Base-by-base conservation (phyloP, 2,888 invertebrate species). In the Apotomis turbidana region DNA sequence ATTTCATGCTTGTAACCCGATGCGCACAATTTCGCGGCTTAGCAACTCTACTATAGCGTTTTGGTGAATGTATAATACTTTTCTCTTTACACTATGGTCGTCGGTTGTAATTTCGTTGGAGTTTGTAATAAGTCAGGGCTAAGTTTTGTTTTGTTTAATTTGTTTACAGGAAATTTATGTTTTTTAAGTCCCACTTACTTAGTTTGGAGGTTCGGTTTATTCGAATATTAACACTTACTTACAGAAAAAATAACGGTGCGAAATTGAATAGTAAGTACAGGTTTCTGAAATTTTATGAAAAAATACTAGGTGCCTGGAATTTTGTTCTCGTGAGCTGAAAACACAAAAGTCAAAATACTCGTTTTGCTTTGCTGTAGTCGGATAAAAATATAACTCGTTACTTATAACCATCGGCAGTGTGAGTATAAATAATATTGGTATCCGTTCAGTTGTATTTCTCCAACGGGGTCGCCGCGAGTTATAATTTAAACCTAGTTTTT, bases 91-190 rank as follows among this genome's bases (percentile, higher is more conserved):
- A 4, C 66, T 66, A 12, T 57, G 57, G 5, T 10, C 44, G 27
- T 10, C 15, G 12, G 68, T n/a, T 68, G 58, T 59, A 41, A 68
- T 68, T 68, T 52, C 51, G 68, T 59, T 59, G 66, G 55, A 66
- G 68, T 68, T 68, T 59, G 58, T 68, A 68, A 68, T 68, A 60
- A 68, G 68, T 59, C 68, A 60, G 41, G 59, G 10, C 51, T 60
- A 60, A 68, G 68, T 68, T 68, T 61, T 52, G 68, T 68, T 68
- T 41, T 59, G 68, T 68, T 59, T 68, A 68, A 68, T 68, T 60
- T 68, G 68, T 68, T 68, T 62, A 67, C 59, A 60, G 68, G 15
- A 68, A 68, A 59, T 68, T 59, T 68, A 60, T 68, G 68, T 59
- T 68, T 59, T 58, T 67, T 13, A 51, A 59, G 57, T 15, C 55